Evolutionary conservation across 2,797 vertebrate genomes (phyloP).

Genomic region (Petrocephalus sullivani): DNA sequence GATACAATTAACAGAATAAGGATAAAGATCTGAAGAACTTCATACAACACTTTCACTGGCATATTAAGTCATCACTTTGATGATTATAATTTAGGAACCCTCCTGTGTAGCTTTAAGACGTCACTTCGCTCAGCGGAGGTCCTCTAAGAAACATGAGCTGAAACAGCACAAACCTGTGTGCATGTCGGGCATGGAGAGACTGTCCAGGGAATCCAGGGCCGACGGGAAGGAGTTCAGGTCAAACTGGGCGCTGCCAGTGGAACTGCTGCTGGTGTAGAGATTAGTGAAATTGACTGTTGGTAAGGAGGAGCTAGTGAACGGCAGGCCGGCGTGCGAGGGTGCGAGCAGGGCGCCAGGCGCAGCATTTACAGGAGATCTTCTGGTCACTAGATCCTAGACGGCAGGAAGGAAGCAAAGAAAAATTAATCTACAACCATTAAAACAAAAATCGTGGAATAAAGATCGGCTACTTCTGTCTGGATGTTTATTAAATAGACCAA

Average conservation of each 20-base stretch:
- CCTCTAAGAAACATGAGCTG: neutral
- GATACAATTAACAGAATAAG: neutral
- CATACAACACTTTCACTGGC: neutral
- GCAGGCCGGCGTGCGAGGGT: constrained; percentile 60
- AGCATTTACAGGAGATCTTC: constrained; percentile 54
- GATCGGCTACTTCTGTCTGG: neutral
- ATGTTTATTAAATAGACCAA: neutral
- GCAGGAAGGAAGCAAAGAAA: neutral
- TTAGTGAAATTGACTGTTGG: constrained; percentile 57
- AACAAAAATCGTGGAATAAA: neutral
- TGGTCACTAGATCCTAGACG: neutral
- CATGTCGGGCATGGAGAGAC: constrained; percentile 72
- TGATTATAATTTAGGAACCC: neutral
- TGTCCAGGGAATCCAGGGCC: constrained; percentile 70
- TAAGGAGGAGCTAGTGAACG: constrained; percentile 41
- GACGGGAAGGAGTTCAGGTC: constrained; percentile 72
- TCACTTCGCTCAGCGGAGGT: neutral
- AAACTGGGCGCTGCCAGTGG: constrained; percentile 51
- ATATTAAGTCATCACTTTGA: neutral
- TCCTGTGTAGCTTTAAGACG: neutral
- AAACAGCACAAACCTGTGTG: constrained; percentile 70
- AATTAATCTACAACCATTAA: neutral
- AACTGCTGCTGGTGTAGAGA: constrained; percentile 61
- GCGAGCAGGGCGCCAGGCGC: constrained; percentile 67
- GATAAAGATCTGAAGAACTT: neutral